These are phyloP conservation scores for Temnothorax unifasciatus DNA, from an alignment of 2,888 invertebrate species.

Conservation along the genomic window DNA sequence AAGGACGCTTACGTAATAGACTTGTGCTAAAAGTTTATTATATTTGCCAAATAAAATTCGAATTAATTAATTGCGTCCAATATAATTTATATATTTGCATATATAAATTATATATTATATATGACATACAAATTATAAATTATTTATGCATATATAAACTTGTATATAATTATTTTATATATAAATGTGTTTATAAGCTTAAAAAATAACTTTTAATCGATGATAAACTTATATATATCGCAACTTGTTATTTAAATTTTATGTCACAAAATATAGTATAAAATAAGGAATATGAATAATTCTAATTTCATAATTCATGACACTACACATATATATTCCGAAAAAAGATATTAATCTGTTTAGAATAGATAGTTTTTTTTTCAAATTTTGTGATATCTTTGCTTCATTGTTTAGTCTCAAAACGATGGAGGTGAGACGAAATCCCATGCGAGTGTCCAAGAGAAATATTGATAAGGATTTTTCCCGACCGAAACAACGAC, in stretches of 20 bases:
- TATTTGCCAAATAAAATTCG: background rate
- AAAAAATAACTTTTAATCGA: too few relatives aligned
- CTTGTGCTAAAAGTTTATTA: background rate
- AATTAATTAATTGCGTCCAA: background rate
- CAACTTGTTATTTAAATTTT: too few relatives aligned
- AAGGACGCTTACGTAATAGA: background rate
- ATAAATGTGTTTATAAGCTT: too few relatives aligned
- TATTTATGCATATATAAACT: too few relatives aligned
- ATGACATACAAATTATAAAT: too few relatives aligned
- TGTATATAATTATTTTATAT: too few relatives aligned
- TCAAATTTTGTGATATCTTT: background rate
- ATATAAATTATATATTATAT: too few relatives aligned
- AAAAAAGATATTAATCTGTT: background rate
- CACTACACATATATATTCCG: background rate
- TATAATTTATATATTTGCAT: too few relatives aligned
- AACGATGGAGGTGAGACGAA: constrained; percentile 74
- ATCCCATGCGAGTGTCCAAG: constrained; percentile 77
- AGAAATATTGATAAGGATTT: constrained; percentile 74
- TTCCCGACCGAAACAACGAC: constrained; percentile 72
- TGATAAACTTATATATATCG: too few relatives aligned
- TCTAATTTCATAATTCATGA: too few relatives aligned
- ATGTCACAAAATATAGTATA: too few relatives aligned
- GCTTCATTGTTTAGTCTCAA: constrained; percentile 43
- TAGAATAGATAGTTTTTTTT: background rate
- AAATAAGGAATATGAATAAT: too few relatives aligned